Conservation (phyloP, 1,140 invertebrate genomes). For the Battus philenor region DNA sequence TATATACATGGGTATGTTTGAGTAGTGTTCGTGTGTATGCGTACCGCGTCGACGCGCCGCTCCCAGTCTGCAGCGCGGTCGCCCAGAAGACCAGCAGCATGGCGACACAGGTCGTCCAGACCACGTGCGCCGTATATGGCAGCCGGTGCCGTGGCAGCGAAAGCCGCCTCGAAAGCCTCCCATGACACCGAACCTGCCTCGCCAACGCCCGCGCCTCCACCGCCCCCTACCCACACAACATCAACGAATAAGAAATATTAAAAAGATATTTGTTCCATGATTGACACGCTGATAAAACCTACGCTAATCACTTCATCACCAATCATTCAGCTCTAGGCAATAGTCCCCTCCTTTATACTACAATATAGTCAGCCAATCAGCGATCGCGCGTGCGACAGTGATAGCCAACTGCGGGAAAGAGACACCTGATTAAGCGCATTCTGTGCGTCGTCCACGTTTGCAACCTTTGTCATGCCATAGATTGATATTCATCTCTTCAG, state of each 20-base stretch:
- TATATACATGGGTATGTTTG: too few species aligned
- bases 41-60: slow-evolving; percentile 92
- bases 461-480: too few species aligned
- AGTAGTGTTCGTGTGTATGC: too few species aligned
- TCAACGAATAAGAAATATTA: neutral
- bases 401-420: too few species aligned
- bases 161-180: slow-evolving; percentile 90
- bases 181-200: slow-evolving; percentile 92
- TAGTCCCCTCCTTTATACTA: too few species aligned
- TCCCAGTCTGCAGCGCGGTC: slow-evolving; percentile 94
- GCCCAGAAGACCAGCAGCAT: slow-evolving; percentile 84
- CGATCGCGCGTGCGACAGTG: too few species aligned
- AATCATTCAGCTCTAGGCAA: too few species aligned
- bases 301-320: too few species aligned
- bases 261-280: neutral
- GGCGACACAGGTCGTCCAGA: slow-evolving; percentile 88
- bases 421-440: too few species aligned
- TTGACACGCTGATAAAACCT: slow-evolving; percentile 15
- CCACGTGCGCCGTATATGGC: slow-evolving; percentile 90
- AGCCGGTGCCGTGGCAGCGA: slow-evolving; percentile 89
- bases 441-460: too few species aligned
- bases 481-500: too few species aligned
- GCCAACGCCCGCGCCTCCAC: slow-evolving; percentile 27
- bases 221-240: slow-evolving; percentile 30
- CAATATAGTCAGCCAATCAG: too few species aligned